These are phyloP conservation scores for Actinia equina DNA, from an alignment of 64 coral and sea anemone genomes.

Conservation along the genomic window DNA sequence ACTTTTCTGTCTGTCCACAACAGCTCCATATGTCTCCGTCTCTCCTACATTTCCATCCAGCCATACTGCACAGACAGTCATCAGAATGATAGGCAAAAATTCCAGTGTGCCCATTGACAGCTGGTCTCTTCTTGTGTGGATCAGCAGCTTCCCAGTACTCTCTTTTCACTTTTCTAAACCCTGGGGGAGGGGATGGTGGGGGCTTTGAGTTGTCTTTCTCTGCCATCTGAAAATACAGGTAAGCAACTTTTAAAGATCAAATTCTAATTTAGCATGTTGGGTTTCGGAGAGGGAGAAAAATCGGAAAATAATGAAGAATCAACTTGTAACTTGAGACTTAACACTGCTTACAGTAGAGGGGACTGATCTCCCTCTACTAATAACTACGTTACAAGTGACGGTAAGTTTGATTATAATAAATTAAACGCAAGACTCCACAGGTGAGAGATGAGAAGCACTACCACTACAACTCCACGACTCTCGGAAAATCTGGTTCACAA, in stretches of 20 bases:
- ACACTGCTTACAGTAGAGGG: no score
- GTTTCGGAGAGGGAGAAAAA: no score
- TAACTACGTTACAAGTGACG: no score
- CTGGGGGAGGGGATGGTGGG: slow-evolving; percentile 37
- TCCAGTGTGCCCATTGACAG: slow-evolving; percentile 92
- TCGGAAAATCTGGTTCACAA: no score
- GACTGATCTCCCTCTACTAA: no score
- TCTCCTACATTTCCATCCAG: slow-evolving; percentile 70
- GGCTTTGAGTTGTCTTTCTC: background rate
- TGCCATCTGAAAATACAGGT: slow-evolving; percentile 1
- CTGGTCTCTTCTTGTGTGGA: background rate
- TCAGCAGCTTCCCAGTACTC: slow-evolving; percentile 48
- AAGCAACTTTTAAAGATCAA: background rate
- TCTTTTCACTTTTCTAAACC: slow-evolving; percentile 49
- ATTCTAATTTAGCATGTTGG: no score
- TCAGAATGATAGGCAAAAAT: slow-evolving; percentile 91
- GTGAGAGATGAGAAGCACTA: no score
- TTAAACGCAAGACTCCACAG: no score
- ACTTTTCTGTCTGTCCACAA: slow-evolving; percentile 65
- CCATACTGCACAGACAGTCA: slow-evolving; percentile 87
- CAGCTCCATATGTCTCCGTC: slow-evolving; percentile 93
- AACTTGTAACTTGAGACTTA: no score
- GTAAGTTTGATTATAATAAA: no score
- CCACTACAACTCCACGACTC: no score
- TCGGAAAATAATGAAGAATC: no score